A percentile compares a stretch with the other conserved stretches of the same genome.
These are phyloP conservation scores for Menura novaehollandiae DNA, from an alignment of 2,113 vertebrate species.

Conservation along the genomic window DNA sequence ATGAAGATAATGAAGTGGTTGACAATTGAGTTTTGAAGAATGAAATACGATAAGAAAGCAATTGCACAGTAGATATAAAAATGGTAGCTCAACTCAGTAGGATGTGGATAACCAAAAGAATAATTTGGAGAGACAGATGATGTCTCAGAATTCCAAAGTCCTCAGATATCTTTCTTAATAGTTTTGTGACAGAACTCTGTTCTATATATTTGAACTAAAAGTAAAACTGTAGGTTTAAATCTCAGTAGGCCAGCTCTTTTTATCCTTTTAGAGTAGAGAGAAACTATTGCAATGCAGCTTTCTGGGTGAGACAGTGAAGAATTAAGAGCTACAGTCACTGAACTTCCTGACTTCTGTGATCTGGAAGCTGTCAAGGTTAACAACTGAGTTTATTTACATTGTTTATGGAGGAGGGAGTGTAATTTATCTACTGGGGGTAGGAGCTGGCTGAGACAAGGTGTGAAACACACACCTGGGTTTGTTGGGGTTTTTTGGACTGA, in stretches of 20 bases:
- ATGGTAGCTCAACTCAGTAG: not conserved
- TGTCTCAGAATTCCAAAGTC: not conserved
- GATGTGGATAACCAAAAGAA: not conserved
- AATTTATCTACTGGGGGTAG: not conserved
- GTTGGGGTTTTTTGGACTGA: not conserved
- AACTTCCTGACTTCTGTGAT: not conserved
- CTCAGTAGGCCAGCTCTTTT: not conserved
- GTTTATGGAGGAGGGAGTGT: not conserved
- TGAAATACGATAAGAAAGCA: not conserved
- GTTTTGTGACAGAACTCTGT: not conserved
- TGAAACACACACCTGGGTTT: not conserved
- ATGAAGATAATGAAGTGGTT: constrained; percentile 33
- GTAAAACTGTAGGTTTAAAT: not conserved
- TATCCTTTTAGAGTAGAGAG: not conserved
- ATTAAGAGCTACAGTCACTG: not conserved
- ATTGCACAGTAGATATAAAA: not conserved
- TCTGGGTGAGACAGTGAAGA: not conserved
- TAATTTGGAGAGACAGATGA: not conserved
- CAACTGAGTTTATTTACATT: not conserved
- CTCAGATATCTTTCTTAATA: not conserved
- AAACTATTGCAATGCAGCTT: not conserved
- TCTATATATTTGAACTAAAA: not conserved
- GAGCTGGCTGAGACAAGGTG: not conserved
- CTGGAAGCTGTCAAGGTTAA: constrained; percentile 1
- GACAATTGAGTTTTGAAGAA: constrained; percentile 3